phyloP scores from a whole-genome alignment of 2,797 vertebrate genomes.

The Esox masquinongy region DNA sequence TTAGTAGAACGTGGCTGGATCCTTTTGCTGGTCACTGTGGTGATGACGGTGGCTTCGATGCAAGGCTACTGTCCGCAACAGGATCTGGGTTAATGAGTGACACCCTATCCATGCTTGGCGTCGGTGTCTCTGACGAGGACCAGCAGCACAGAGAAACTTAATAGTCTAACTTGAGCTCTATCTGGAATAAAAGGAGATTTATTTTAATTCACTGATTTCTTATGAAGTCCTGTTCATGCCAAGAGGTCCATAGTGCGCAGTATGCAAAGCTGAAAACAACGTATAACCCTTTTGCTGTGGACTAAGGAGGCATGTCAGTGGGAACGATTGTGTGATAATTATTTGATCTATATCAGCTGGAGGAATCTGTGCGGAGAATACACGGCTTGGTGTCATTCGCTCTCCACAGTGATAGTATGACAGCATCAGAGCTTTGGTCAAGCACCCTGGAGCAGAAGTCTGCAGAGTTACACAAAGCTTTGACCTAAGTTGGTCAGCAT shows the following conservation, averaged over 20 bases:
- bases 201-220: background rate
- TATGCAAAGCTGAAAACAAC: background rate
- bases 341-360: constrained; percentile 14
- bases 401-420: constrained; percentile 53
- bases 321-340: background rate
- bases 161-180: constrained; percentile 8
- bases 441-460: constrained; percentile 36
- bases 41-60: background rate
- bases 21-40: constrained; percentile 40
- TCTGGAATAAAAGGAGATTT: background rate
- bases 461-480: constrained; percentile 23
- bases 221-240: background rate
- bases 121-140: constrained; percentile 25
- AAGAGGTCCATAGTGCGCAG: background rate
- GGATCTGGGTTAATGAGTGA: constrained; percentile 61
- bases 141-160: constrained; percentile 12
- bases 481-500: constrained; percentile 55
- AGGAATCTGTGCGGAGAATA: constrained; percentile 62
- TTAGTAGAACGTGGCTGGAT: constrained; percentile 41
- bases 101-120: constrained; percentile 52
- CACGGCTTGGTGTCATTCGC: constrained; percentile 42
- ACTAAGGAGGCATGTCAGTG: background rate
- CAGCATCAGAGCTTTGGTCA: constrained; percentile 54
- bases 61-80: constrained; percentile 50
- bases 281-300: background rate